Percentiles rank a stretch among this genome's conserved stretches.
Evolutionary conservation across 1,140 invertebrate species (phyloP).

Genomic region (Drosophila pandora): DNA sequence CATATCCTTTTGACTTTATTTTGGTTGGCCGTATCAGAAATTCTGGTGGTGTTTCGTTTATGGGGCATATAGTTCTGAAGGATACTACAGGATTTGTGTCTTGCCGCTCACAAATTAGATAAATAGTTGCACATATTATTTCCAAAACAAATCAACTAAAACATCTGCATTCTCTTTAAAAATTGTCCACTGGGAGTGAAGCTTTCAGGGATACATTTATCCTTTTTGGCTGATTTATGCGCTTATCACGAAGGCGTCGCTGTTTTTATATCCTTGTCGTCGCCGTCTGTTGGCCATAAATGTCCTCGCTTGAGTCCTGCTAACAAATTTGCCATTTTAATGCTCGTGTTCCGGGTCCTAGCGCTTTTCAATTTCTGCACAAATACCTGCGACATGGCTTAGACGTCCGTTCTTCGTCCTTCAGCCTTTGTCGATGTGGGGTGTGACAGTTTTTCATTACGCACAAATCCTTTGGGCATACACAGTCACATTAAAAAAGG

Average conservation of each 20-base stretch:
- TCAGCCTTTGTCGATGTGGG: slow-evolving; percentile 5
- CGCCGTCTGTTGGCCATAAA: slow-evolving; percentile 72
- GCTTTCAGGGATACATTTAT: slow-evolving; percentile 1
- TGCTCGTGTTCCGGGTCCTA: slow-evolving; percentile 39
- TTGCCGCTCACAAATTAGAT: background rate
- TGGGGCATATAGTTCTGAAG: background rate
- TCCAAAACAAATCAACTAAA: background rate
- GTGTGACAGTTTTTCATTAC: slow-evolving; percentile 79
- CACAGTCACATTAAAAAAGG: slow-evolving; percentile 48
- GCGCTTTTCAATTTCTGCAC: slow-evolving; percentile 71
- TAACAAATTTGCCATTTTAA: slow-evolving; percentile 81
- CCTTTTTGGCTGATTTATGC: slow-evolving; percentile 67
- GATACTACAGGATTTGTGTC: background rate
- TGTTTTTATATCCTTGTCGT: slow-evolving; percentile 65
- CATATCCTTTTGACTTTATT: slow-evolving; percentile 2
- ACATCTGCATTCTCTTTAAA: background rate
- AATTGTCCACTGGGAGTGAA: background rate
- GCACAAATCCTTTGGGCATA: slow-evolving; percentile 79
- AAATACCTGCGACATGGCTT: slow-evolving; percentile 60
- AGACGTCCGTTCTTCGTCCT: slow-evolving; percentile 19
- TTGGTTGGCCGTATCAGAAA: slow-evolving; percentile 11
- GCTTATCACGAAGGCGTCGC: slow-evolving; percentile 76
- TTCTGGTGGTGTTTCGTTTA: slow-evolving; percentile 23
- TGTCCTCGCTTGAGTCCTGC: slow-evolving; percentile 67
- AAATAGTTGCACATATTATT: background rate